These are phyloP conservation scores for Eupithecia tripunctaria DNA, from an alignment of 2,888 invertebrate genomes.

Conservation along the genomic window DNA sequence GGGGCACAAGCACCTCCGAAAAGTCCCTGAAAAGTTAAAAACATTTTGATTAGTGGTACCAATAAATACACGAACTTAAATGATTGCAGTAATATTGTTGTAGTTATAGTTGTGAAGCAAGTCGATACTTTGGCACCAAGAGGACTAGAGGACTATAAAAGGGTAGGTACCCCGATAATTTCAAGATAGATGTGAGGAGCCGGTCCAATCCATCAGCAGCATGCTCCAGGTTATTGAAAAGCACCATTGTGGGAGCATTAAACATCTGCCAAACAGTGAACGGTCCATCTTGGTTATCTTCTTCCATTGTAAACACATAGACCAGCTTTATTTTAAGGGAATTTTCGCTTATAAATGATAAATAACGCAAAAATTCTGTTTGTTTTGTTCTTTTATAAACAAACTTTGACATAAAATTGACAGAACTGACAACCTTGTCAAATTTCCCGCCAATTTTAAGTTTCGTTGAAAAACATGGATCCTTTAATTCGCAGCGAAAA, in stretches of 20 bases:
- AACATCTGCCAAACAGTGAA: conserved; percentile 87
- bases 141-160: background rate
- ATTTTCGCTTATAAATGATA: background rate
- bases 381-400: background rate
- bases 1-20: conserved; percentile 82
- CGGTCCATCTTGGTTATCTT: conserved; percentile 75
- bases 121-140: background rate
- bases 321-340: background rate
- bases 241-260: conserved; percentile 84
- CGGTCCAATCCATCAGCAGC: conserved; percentile 83
- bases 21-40: conserved; percentile 69
- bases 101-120: background rate
- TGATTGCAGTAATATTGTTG: too few relatives aligned
- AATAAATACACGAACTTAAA: too few relatives aligned
- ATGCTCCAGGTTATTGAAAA: conserved; percentile 84
- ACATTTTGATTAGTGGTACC: background rate
- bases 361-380: background rate
- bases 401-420: background rate
- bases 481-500: too few relatives aligned
- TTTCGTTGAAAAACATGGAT: background rate
- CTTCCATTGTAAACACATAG: conserved; percentile 62
- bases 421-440: background rate
- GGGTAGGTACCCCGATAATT: conserved; percentile 76
- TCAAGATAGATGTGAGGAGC: conserved; percentile 85
- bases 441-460: background rate